These are phyloP conservation scores for Nasonia giraulti DNA, from an alignment of 1,140 invertebrate species.

Conservation along the genomic window DNA sequence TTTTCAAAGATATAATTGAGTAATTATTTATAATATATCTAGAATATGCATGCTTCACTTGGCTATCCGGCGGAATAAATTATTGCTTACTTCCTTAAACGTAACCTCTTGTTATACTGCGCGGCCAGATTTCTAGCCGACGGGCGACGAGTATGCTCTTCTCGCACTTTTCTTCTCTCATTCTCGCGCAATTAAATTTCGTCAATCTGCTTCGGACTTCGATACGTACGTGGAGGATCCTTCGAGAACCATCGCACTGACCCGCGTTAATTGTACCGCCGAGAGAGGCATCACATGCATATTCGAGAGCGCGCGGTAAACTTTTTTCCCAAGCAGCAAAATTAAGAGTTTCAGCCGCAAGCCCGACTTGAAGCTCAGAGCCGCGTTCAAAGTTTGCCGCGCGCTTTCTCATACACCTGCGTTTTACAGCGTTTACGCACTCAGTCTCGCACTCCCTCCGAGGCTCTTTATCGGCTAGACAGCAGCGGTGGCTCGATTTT, in stretches of 20 bases:
- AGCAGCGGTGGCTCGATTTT: conserved; percentile 43
- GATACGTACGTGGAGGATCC: not conserved
- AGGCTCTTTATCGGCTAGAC: conserved; percentile 53
- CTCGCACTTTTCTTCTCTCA: not conserved
- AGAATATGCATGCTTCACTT: conserved; percentile 76
- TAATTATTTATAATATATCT: conserved; percentile 76
- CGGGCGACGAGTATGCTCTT: not conserved
- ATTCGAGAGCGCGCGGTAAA: not conserved
- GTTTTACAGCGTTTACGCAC: conserved; percentile 39
- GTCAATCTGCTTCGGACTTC: conserved; percentile 15
- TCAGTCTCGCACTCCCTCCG: conserved; percentile 21
- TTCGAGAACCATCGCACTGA: not conserved
- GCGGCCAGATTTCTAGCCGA: conserved; percentile 67
- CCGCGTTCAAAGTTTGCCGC: not conserved
- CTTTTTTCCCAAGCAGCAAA: not conserved
- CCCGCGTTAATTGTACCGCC: not conserved
- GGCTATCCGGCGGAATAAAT: conserved; percentile 69
- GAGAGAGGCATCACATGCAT: not conserved
- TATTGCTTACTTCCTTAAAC: conserved; percentile 72
- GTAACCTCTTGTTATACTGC: conserved; percentile 67
- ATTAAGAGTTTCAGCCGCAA: not conserved
- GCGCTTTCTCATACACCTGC: conserved; percentile 35
- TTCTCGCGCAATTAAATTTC: conserved; percentile 24
- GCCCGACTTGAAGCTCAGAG: not conserved
- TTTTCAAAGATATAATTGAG: conserved; percentile 76